Conservation (phyloP, 1,140 invertebrate genomes). For the Diorhabda carinulata region DNA sequence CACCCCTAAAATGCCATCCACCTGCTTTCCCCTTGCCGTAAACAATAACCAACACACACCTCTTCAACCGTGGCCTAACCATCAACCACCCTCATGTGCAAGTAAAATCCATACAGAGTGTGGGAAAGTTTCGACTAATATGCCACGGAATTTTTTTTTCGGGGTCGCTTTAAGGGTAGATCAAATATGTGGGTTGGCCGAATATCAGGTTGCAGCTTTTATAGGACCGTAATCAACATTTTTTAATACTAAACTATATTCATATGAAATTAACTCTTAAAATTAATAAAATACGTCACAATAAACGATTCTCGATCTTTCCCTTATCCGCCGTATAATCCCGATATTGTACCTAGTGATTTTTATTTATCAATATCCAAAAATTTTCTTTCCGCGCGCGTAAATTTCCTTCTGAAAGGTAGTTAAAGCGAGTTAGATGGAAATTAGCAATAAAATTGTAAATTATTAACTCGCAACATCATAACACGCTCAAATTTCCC, state of each 20-base stretch:
- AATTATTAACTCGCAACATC: no score
- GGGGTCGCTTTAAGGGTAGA: constrained; percentile 1
- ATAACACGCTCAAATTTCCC: no score
- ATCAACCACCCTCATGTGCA: constrained; percentile 10
- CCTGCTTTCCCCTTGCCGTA: constrained; percentile 14
- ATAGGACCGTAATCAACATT: constrained; percentile 3
- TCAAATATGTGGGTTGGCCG: background rate
- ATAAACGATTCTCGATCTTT: no score
- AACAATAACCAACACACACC: constrained; percentile 10
- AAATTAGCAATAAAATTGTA: no score
- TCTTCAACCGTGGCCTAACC: constrained; percentile 8
- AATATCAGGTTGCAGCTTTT: constrained; percentile 5
- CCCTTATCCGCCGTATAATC: no score
- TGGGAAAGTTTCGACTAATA: constrained; percentile 19
- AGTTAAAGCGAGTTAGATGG: no score
- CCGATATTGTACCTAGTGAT: no score
- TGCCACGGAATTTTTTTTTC: constrained; percentile 10
- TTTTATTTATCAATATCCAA: no score
- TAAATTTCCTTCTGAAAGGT: no score
- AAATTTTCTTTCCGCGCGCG: no score
- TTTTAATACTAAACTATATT: background rate
- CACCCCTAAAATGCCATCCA: constrained; percentile 12
- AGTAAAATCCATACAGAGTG: constrained; percentile 17
- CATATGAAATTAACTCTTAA: no score
- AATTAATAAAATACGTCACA: no score